Evolutionary conservation across 2,113 vertebrate genomes (phyloP).

Genomic region (Myodes glareolus): DNA sequence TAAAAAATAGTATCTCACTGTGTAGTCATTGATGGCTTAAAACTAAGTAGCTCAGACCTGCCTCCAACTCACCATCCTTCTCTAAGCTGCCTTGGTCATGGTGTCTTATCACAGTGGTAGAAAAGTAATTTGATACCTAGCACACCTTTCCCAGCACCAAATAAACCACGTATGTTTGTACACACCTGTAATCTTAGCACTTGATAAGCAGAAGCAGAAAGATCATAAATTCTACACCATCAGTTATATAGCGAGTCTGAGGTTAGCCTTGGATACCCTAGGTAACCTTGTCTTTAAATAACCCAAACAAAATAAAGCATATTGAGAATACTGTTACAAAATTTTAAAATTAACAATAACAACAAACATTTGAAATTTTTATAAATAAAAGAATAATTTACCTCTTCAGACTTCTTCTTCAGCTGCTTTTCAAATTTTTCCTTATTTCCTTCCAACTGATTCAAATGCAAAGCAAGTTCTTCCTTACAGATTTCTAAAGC

Average conservation of each 20-base stretch:
- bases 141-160: not conserved
- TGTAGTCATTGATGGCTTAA: not conserved
- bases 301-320: not conserved
- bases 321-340: slow-evolving; percentile 25
- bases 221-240: not conserved
- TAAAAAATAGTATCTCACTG: not conserved
- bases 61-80: not conserved
- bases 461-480: slow-evolving; percentile 89
- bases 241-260: not conserved
- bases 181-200: not conserved
- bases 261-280: not conserved
- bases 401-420: slow-evolving; percentile 90
- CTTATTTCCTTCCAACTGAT: slow-evolving; percentile 89
- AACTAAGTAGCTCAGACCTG: not conserved
- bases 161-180: not conserved
- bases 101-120: not conserved
- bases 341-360: not conserved
- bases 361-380: slow-evolving; percentile 27
- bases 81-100: not conserved
- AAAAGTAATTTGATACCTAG: not conserved
- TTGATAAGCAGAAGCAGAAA: not conserved
- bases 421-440: slow-evolving; percentile 89
- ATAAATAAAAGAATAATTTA: slow-evolving; percentile 78
- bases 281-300: not conserved
- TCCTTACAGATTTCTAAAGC: slow-evolving; percentile 90